Evolutionary conservation across 2,888 invertebrate species (phyloP).

Genomic region (Eupithecia exiguata): DNA sequence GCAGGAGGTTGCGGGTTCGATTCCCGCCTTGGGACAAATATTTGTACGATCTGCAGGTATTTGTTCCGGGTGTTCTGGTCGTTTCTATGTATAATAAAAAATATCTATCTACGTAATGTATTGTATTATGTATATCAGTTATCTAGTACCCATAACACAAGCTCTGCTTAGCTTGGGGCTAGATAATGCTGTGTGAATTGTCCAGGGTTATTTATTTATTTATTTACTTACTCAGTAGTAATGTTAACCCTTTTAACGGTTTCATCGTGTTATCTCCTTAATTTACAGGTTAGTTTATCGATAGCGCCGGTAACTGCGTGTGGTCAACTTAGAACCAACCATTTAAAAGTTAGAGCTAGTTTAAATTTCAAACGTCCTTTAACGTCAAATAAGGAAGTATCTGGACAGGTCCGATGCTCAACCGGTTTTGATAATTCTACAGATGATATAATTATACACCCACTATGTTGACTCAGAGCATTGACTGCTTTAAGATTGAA

Average conservation of each 20-base stretch:
- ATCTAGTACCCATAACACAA: too few species aligned
- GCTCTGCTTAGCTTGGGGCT: too few species aligned
- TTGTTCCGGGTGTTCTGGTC: too few species aligned
- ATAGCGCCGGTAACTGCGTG: slow-evolving; percentile 48
- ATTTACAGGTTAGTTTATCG: slow-evolving; percentile 47
- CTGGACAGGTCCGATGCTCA: slow-evolving; percentile 20
- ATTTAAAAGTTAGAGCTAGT: slow-evolving; percentile 11
- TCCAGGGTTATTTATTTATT: too few species aligned
- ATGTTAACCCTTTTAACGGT: slow-evolving; percentile 39
- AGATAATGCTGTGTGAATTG: too few species aligned
- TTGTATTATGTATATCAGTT: too few species aligned
- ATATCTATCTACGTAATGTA: too few species aligned
- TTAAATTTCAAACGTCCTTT: slow-evolving; percentile 25
- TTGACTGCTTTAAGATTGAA: slow-evolving; percentile 24
- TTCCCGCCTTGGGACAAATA: too few species aligned
- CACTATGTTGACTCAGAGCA: slow-evolving; percentile 25
- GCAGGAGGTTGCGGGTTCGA: too few species aligned
- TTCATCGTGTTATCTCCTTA: slow-evolving; percentile 43
- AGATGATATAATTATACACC: slow-evolving; percentile 32
- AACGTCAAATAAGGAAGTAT: slow-evolving; percentile 31
- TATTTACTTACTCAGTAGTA: slow-evolving; percentile 22
- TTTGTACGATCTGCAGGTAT: too few species aligned
- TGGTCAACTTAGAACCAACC: slow-evolving; percentile 46
- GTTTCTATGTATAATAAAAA: too few species aligned
- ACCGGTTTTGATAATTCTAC: slow-evolving; percentile 31